These are phyloP conservation scores for Miltochrista miniata DNA, from an alignment of 2,888 invertebrate genomes.

Conservation along the genomic window DNA sequence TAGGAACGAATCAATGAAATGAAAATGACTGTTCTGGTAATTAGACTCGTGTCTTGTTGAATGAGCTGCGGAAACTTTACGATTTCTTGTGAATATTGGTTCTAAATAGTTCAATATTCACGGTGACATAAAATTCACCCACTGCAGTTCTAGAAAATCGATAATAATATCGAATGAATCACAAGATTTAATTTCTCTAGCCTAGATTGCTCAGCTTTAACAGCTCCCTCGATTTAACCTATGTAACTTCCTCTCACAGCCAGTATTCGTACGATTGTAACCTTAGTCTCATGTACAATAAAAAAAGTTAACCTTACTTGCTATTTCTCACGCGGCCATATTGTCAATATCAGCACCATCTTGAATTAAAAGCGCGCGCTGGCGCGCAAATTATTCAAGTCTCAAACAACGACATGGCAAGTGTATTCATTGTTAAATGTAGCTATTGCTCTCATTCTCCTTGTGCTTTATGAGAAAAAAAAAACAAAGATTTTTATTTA, in stretches of 20 bases:
- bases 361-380: conserved; percentile 45
- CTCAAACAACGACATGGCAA: conserved; percentile 56
- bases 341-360: conserved; percentile 45
- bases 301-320: conserved; percentile 2
- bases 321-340: conserved; percentile 52
- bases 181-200: no score
- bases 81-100: no score
- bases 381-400: conserved; percentile 57
- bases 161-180: no score
- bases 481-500: conserved; percentile 21
- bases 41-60: no score
- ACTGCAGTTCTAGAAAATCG: no score
- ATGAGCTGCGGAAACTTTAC: no score
- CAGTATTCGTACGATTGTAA: not conserved
- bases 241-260: not conserved
- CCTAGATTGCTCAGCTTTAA: no score
- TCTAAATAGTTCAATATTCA: no score
- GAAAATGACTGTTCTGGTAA: no score
- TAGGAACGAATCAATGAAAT: no score
- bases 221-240: no score
- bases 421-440: conserved; percentile 54
- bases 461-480: conserved; percentile 47
- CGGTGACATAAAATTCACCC: no score
- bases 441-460: conserved; percentile 47
- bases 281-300: not conserved